phyloP scores from a whole-genome alignment of 2,113 vertebrate genomes.

The Dascyllus trimaculatus region DNA sequence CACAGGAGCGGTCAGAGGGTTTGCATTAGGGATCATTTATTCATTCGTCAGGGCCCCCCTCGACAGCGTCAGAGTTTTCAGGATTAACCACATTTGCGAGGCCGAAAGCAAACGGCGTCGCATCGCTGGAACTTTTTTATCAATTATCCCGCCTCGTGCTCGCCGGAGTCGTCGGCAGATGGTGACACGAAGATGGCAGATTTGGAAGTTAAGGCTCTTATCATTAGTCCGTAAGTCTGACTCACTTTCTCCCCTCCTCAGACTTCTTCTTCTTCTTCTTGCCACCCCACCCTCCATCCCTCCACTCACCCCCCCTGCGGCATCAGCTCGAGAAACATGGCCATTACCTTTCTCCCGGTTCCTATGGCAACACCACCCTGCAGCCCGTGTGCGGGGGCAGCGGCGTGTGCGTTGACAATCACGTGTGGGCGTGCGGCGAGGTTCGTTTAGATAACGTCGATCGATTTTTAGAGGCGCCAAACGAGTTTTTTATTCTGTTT shows the following conservation, averaged over 20 bases:
- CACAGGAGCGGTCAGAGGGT: slow-evolving; percentile 26
- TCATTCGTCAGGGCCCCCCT: slow-evolving; percentile 35
- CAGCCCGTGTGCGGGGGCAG: slow-evolving; percentile 63
- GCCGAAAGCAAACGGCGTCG: slow-evolving; percentile 22
- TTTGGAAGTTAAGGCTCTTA: slow-evolving; percentile 54
- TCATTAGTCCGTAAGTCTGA: slow-evolving; percentile 65
- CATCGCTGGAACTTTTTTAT: slow-evolving; percentile 14
- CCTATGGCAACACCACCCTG: slow-evolving; percentile 84
- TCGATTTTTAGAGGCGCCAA: too few species aligned
- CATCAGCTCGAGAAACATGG: slow-evolving; percentile 80
- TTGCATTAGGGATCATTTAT: slow-evolving; percentile 73
- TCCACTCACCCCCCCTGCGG: too few species aligned
- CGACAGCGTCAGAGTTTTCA: slow-evolving; percentile 40
- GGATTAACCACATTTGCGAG: slow-evolving; percentile 37
- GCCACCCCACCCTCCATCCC: slow-evolving; percentile 70
- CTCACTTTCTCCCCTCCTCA: slow-evolving; percentile 52
- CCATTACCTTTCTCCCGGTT: slow-evolving; percentile 83
- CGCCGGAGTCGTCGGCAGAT: not conserved
- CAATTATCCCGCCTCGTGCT: slow-evolving; percentile 12
- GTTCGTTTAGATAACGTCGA: slow-evolving; percentile 56
- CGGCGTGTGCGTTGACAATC: slow-evolving; percentile 24
- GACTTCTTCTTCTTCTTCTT: slow-evolving; percentile 34
- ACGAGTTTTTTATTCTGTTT: slow-evolving; percentile 3
- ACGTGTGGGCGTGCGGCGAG: slow-evolving; percentile 9
- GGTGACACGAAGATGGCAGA: slow-evolving; percentile 27